A percentile compares a stretch with the other conserved stretches of the same genome.
phyloP scores from a whole-genome alignment of 2,888 invertebrate genomes.

The Diaperis boleti region DNA sequence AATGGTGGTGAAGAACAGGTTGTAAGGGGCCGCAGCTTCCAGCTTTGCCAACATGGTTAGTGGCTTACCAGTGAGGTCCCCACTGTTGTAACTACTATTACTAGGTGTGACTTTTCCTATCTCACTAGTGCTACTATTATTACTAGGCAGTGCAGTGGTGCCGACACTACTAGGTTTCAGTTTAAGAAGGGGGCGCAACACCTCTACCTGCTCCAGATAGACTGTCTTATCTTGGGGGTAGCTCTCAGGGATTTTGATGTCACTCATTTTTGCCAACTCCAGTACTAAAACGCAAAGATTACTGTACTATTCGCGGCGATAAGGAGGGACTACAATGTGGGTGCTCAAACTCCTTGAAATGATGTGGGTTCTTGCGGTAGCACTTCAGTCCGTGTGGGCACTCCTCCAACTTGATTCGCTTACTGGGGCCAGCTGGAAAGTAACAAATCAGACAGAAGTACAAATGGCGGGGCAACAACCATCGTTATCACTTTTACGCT shows the following conservation, averaged over 20 bases:
- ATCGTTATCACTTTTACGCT: constrained; percentile 39
- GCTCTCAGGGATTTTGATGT: constrained; percentile 70
- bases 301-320: no score
- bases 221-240: constrained; percentile 68
- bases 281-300: constrained; percentile 70
- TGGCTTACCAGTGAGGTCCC: constrained; percentile 41
- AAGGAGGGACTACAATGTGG: constrained; percentile 74
- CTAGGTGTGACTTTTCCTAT: not conserved
- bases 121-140: no score
- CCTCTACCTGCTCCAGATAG: constrained; percentile 74
- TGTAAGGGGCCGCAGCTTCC: constrained; percentile 76
- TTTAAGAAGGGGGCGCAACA: constrained; percentile 61
- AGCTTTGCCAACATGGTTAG: constrained; percentile 77
- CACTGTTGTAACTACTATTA: not conserved
- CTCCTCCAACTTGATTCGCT: constrained; percentile 64
- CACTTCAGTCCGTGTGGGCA: constrained; percentile 85
- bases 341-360: constrained; percentile 85
- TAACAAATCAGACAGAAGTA: no score
- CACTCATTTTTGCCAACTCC: constrained; percentile 69
- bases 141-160: not conserved
- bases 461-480: constrained; percentile 1
- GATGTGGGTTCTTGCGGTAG: constrained; percentile 86
- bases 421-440: constrained; percentile 34
- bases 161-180: constrained; percentile 5
- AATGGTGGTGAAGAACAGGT: constrained; percentile 82